Evolutionary conservation across 2,888 invertebrate genomes (phyloP), one percentile per base, ranked within the genome.

Genomic region (Drosophila rellima): DNA sequence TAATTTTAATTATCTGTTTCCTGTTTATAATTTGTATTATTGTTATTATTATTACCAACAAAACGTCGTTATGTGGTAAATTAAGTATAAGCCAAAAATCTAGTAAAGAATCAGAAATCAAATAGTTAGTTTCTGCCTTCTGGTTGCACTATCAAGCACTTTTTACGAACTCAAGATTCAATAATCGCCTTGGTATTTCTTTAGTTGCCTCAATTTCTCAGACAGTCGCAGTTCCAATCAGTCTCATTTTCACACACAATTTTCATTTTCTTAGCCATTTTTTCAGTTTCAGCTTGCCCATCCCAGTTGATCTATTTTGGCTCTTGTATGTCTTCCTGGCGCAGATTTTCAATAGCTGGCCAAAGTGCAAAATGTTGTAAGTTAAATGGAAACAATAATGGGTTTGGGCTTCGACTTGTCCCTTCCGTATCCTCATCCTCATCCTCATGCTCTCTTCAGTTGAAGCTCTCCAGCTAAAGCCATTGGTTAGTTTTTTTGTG

Each of bases 341-440:
- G 55, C 62, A 72, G 64, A 75, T 78, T 80, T 63, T 62, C 70
- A 64, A 55, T 78, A 62, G 70, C 67, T 64, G 74, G 69, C 78
- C 88, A 89, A 90, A 90, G 90, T 90, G 90, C 90, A 90, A 90
- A 90, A 80, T 85, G 90, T 82, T 90, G 90, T 90, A 89, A 90
- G 90, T 89, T 90, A 88, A 90, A 90, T 90, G 90, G 89, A 83
- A 83, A 81, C 82, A 82, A 88, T 90, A 90, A 90, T 90, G 90
- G 89, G 88, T 76, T 80, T 72, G 78, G 63, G 74, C 63, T 62
- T 29, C 37, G 37, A 29, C 42, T 31, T 44, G 33, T 7, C 29
- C 42, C 23, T 17, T 35, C 15, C 45, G 33, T 33, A 45, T 31
- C 6, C 45, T 18, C 29, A 26, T 59, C 8, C 26, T 20, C n/a